Base-by-base conservation (phyloP, 2,797 vertebrate genomes). In the Epinephelus awoara region DNA sequence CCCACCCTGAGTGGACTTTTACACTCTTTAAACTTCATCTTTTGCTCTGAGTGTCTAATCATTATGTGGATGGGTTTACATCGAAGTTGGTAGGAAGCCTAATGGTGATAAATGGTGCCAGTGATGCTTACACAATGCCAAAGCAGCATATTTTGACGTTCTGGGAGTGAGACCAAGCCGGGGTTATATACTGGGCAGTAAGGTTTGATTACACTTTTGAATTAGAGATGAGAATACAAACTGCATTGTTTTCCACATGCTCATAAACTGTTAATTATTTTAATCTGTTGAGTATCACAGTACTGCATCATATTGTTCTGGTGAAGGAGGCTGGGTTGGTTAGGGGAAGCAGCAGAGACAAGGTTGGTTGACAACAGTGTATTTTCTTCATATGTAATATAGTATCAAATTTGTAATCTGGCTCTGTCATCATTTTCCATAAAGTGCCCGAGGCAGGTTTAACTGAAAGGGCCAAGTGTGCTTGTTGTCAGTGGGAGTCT, bases 401-500 rank as follows among this genome's bases (percentile, higher is more conserved):
- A 38, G 7, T 55, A 15, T 67, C 14, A 44, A 47, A 59, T 40
- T 52, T 10, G 44, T 54, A 40, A 18, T 54, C 23, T 19, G 46
- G 34, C 21, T 59, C n/a, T 13, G 2, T 59, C 56, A 67, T 66
- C 40, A 8, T 69, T 58, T 55, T 64, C 38, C n/a, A 68, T 11
- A 7, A 67, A 38, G 51, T n/a, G 65, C 52, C 62, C 0, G 0
- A 18, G 56, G 68, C 42, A 58, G 66, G 5, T 56, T 79, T 67
- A 34, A 42, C 38, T 58, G 56, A 69, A 46, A 66, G 62, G 42
- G 8, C 54, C 49, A 38, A 3, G 13, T 19, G 29, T 42, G 73
- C 19, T 18, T 14, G 58, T 38, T 75, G 17, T 72, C 71, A 62
- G 11, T 2, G 25, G 21, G 61, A 70, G 27, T 34, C 56, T 58